A percentile compares a stretch with the other conserved stretches of the same genome.
phyloP scores from a whole-genome alignment of 1,140 invertebrate species.

The Cataglyphis hispanica region DNA sequence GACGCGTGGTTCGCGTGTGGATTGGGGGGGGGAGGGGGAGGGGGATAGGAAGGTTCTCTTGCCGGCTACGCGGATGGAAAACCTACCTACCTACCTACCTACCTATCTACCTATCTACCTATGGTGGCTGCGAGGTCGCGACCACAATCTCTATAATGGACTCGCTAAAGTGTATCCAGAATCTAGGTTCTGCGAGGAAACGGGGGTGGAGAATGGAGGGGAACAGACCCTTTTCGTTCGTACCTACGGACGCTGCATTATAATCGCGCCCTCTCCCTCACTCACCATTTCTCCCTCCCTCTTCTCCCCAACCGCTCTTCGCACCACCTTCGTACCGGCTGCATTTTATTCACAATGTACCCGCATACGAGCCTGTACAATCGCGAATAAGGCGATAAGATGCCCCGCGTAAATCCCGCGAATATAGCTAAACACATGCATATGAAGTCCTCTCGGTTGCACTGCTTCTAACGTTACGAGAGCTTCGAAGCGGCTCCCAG shows the following conservation, averaged over 20 bases:
- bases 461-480: constrained; percentile 40
- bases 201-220: constrained; percentile 60
- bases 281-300: not conserved
- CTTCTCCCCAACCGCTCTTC: not conserved
- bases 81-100: constrained; percentile 47
- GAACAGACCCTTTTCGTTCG: constrained; percentile 67
- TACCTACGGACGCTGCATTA: constrained; percentile 73
- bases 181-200: constrained; percentile 73
- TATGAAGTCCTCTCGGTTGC: not conserved
- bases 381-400: constrained; percentile 61
- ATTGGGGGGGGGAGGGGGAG: no score
- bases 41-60: constrained; percentile 54
- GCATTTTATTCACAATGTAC: constrained; percentile 73
- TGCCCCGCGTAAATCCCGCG: constrained; percentile 48
- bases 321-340: constrained; percentile 34
- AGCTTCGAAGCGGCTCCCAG: not conserved
- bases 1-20: constrained; percentile 32
- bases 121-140: constrained; percentile 72
- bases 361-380: constrained; percentile 64
- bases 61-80: constrained; percentile 33
- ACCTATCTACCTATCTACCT: constrained; percentile 55
- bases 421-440: constrained; percentile 46
- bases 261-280: constrained; percentile 55
- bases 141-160: constrained; percentile 85
- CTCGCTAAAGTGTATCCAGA: constrained; percentile 83